Conservation (phyloP, 2,888 invertebrate species). For the Eutolmus rufibarbis region DNA sequence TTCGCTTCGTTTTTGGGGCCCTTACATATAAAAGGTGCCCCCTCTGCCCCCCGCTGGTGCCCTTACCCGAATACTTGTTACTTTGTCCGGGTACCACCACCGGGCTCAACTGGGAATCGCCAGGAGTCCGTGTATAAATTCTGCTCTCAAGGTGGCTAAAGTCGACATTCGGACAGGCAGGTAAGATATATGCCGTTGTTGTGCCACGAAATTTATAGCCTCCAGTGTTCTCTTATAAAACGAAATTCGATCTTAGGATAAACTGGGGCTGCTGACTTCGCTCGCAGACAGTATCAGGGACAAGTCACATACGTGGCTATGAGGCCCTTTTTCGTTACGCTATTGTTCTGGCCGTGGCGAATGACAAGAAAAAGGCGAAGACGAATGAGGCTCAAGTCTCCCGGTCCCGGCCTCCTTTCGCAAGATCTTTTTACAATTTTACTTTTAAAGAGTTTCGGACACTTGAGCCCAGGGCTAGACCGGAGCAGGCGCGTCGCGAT, state of each 20-base stretch:
- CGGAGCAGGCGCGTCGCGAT: background rate
- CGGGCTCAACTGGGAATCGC: background rate
- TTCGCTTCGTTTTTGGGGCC: background rate
- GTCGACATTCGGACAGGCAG: conserved; percentile 48
- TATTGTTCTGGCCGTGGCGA: conserved; percentile 29
- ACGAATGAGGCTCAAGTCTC: background rate
- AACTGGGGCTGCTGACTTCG: conserved; percentile 35
- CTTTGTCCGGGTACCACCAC: background rate
- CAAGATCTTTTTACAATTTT: background rate
- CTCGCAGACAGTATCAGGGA: conserved; percentile 36
- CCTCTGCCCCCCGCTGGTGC: conserved; percentile 2
- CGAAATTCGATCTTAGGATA: conserved; percentile 47
- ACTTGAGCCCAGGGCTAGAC: background rate
- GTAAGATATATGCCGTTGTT: conserved; percentile 48
- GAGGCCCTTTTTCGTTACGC: conserved; percentile 39
- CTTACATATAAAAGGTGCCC: background rate
- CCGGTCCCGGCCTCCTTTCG: background rate
- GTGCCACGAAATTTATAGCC: conserved; percentile 47
- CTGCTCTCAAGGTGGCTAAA: conserved; percentile 48
- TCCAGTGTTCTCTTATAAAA: conserved; percentile 44
- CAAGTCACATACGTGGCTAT: conserved; percentile 34
- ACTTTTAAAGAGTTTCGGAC: conserved; percentile 17
- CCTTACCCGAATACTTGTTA: conserved; percentile 8
- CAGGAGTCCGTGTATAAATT: conserved; percentile 46
- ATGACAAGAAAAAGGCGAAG: background rate